Evolutionary conservation across 1,140 invertebrate genomes (phyloP).

Genomic region (Bombus balteatus): DNA sequence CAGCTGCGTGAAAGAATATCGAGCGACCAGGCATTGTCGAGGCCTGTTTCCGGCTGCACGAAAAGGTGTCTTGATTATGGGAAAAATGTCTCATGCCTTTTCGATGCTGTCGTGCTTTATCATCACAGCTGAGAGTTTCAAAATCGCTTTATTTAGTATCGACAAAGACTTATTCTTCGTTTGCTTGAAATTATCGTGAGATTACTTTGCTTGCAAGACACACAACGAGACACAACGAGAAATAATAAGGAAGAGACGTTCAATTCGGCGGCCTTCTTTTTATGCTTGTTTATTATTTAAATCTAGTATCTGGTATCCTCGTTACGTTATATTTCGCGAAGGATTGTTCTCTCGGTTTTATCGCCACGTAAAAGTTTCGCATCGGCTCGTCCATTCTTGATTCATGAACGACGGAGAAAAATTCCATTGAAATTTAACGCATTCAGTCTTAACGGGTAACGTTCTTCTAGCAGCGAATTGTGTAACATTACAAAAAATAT

Average conservation of each 20-base stretch:
- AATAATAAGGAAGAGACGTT: background rate
- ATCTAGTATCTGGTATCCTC: background rate
- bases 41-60: background rate
- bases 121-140: no score
- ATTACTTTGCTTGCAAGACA: background rate
- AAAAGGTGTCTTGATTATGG: constrained; percentile 15
- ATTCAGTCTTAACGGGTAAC: constrained; percentile 15
- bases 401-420: background rate
- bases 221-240: background rate
- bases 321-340: background rate
- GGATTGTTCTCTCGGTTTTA: background rate
- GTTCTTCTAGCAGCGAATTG: background rate
- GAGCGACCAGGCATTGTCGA: constrained; percentile 6
- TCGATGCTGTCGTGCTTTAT: background rate
- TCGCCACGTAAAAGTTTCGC: background rate
- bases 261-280: background rate
- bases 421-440: constrained; percentile 11
- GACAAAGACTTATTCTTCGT: constrained; percentile 9
- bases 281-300: background rate
- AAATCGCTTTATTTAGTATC: background rate
- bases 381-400: background rate
- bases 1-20: constrained; percentile 24
- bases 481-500: constrained; percentile 15
- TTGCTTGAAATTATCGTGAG: background rate
- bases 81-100: background rate